Percentiles rank a stretch among this genome's conserved stretches.
These are phyloP conservation scores for Cydia fagiglandana DNA, from an alignment of 1,140 invertebrate genomes.

Conservation along the genomic window DNA sequence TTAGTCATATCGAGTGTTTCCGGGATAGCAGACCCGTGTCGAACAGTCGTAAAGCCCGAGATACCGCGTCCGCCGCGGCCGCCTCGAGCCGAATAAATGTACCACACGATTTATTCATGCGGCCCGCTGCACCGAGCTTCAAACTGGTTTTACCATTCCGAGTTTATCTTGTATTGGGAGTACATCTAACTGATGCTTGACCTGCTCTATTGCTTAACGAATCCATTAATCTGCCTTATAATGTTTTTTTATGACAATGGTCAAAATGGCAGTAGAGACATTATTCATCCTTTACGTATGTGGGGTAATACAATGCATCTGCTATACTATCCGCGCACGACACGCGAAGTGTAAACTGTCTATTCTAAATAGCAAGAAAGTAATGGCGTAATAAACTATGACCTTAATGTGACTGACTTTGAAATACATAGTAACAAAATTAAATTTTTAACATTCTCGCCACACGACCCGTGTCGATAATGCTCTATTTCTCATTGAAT, in stretches of 20 bases:
- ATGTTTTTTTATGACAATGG: background rate
- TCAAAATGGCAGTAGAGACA: too few relatives aligned
- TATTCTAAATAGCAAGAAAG: too few relatives aligned
- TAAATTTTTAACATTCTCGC: background rate
- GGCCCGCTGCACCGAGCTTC: constrained; percentile 3
- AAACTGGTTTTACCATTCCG: constrained; percentile 22
- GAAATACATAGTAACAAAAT: background rate
- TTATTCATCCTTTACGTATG: too few relatives aligned
- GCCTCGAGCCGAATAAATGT: constrained; percentile 36
- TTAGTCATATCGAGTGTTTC: constrained; percentile 33
- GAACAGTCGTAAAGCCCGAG: constrained; percentile 41
- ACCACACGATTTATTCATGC: constrained; percentile 43
- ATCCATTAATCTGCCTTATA: background rate
- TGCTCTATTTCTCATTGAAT: background rate
- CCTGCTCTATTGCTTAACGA: background rate
- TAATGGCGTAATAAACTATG: too few relatives aligned
- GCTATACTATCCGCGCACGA: too few relatives aligned
- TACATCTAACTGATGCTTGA: background rate
- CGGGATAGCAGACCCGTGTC: constrained; percentile 24
- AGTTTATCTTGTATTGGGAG: background rate
- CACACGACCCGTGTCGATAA: background rate
- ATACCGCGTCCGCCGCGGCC: constrained; percentile 35
- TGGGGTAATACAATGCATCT: too few relatives aligned
- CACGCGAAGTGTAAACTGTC: too few relatives aligned
- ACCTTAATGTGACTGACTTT: too few relatives aligned